These are phyloP conservation scores for Ellobius talpinus DNA, from an alignment of 2,113 vertebrate species.

Conservation along the genomic window DNA sequence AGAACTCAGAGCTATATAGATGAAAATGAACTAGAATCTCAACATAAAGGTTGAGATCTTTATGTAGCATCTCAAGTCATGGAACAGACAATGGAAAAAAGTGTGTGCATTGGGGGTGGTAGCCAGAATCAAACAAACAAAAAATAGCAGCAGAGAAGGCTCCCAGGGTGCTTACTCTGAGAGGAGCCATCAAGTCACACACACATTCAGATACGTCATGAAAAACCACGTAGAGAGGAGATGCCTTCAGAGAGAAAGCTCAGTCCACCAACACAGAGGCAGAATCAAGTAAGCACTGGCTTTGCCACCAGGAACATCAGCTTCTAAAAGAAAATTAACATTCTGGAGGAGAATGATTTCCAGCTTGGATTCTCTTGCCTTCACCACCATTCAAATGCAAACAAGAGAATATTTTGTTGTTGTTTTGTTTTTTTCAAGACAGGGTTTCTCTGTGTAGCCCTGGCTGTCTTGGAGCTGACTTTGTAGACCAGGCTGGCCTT, in stretches of 20 bases:
- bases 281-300: neutral
- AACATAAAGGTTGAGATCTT: neutral
- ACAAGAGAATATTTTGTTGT: neutral
- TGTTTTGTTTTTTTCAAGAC: neutral
- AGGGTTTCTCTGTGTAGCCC: neutral
- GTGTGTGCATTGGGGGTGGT: neutral
- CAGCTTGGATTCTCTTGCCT: neutral
- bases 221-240: neutral
- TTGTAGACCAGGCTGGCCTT: neutral
- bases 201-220: neutral
- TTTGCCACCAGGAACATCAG: neutral
- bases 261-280: neutral
- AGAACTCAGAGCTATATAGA: neutral
- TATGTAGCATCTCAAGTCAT: neutral
- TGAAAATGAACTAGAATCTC: neutral
- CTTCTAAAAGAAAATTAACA: neutral
- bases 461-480: neutral
- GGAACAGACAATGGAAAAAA: neutral
- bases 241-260: slow-evolving; percentile 6
- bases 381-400: neutral
- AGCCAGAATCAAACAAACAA: neutral
- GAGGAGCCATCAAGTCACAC: neutral
- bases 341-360: slow-evolving; percentile 39
- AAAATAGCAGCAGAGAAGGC: neutral
- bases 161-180: neutral